phyloP scores from a whole-genome alignment of 2,797 vertebrate species.

The Urophycis tenuis region DNA sequence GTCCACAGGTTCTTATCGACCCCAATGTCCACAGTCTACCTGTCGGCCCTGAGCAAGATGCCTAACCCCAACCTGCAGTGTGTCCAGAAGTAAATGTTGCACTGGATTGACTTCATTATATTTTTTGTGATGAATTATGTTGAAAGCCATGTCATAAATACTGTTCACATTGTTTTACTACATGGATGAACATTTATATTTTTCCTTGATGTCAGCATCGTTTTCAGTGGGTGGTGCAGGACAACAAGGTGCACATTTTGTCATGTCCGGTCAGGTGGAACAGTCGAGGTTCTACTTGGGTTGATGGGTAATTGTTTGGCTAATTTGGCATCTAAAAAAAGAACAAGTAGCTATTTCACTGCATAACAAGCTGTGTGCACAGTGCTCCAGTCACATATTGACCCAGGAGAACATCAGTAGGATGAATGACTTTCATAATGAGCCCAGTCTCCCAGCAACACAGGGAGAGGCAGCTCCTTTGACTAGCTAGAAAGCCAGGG shows the following conservation, averaged over 20 bases:
- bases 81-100: too few relatives aligned
- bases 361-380: slow-evolving; percentile 43
- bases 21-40: too few relatives aligned
- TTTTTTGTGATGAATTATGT: too few relatives aligned
- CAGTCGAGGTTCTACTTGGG: not conserved
- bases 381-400: slow-evolving; percentile 47
- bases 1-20: not conserved
- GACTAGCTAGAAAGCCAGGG: slow-evolving; percentile 28
- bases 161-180: too few relatives aligned
- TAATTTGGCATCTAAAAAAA: slow-evolving; percentile 55
- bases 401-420: slow-evolving; percentile 50
- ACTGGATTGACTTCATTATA: too few relatives aligned
- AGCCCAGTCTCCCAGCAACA: slow-evolving; percentile 51
- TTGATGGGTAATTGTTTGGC: slow-evolving; percentile 2
- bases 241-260: not conserved
- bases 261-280: not conserved
- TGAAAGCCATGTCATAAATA: too few relatives aligned
- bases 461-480: slow-evolving; percentile 42
- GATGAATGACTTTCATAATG: slow-evolving; percentile 61
- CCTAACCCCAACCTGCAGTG: not conserved
- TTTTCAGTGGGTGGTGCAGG: not conserved
- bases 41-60: not conserved
- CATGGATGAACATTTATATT: too few relatives aligned
- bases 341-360: slow-evolving; percentile 51
- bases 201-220: too few relatives aligned